Conservation (phyloP, 2,888 invertebrate species). For the Trisateles emortualis region DNA sequence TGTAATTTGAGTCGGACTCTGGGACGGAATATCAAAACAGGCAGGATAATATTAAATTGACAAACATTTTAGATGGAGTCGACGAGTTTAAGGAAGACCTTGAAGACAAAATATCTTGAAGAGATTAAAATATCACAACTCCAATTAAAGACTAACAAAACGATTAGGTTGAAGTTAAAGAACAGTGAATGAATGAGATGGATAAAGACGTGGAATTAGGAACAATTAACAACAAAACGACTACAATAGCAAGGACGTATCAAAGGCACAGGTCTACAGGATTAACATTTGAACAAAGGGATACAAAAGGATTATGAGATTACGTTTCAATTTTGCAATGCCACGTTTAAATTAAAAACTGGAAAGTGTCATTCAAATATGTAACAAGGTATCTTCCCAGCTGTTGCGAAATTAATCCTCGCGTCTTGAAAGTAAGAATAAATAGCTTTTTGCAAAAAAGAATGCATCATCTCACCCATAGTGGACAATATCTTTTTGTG, state of each 20-base stretch:
- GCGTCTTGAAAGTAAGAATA: slow-evolving; percentile 63
- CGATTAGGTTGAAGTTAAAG: slow-evolving; percentile 54
- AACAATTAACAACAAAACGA: slow-evolving; percentile 63
- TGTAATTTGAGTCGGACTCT: slow-evolving; percentile 40
- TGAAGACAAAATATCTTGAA: slow-evolving; percentile 21
- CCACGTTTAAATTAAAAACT: slow-evolving; percentile 65
- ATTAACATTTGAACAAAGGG: slow-evolving; percentile 62
- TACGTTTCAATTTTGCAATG: slow-evolving; percentile 63
- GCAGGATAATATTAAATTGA: slow-evolving; percentile 32
- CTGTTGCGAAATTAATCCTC: slow-evolving; percentile 69
- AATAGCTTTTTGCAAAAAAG: slow-evolving; percentile 64
- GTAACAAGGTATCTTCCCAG: slow-evolving; percentile 70
- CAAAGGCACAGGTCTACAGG: slow-evolving; percentile 63
- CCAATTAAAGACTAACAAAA: slow-evolving; percentile 41
- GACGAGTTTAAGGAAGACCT: slow-evolving; percentile 12
- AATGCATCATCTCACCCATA: slow-evolving; percentile 60
- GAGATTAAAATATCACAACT: slow-evolving; percentile 33
- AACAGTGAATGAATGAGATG: slow-evolving; percentile 48
- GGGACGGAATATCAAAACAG: slow-evolving; percentile 44
- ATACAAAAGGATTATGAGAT: slow-evolving; percentile 68
- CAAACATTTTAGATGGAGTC: slow-evolving; percentile 15
- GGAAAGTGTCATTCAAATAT: slow-evolving; percentile 74
- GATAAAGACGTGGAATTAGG: slow-evolving; percentile 57
- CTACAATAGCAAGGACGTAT: slow-evolving; percentile 52
- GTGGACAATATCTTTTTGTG: slow-evolving; percentile 81